A percentile compares a stretch with the other conserved stretches of the same genome.
These are phyloP conservation scores for Dryococelus australis DNA, from an alignment of 2,888 invertebrate species.

Conservation along the genomic window DNA sequence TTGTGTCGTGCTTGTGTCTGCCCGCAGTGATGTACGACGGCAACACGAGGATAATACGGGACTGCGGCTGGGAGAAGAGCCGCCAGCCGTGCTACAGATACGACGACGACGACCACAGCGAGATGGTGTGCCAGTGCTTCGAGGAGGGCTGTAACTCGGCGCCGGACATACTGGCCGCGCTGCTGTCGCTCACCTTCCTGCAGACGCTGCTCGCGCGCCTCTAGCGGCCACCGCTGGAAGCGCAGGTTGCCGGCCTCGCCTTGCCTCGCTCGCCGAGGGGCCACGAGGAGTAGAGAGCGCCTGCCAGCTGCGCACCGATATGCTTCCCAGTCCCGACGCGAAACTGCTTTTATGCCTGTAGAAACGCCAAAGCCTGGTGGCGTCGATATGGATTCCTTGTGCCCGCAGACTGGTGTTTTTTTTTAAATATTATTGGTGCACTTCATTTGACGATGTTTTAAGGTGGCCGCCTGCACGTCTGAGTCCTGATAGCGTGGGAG, in stretches of 20 bases:
- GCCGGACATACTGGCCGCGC: not conserved
- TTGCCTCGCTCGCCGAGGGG: too few relatives aligned
- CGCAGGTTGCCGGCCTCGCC: not conserved
- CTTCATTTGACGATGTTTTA: too few relatives aligned
- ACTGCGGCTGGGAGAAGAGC: constrained; percentile 68
- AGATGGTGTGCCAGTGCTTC: constrained; percentile 70
- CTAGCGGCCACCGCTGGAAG: not conserved
- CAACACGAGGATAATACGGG: constrained; percentile 62
- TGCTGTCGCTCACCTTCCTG: not conserved
- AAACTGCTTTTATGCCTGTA: too few relatives aligned
- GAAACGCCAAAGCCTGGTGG: too few relatives aligned
- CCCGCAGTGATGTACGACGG: constrained; percentile 51
- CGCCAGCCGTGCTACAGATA: constrained; percentile 65
- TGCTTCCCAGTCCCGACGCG: too few relatives aligned
- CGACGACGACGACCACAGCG: constrained; percentile 70
- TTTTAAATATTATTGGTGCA: too few relatives aligned
- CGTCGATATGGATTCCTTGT: too few relatives aligned
- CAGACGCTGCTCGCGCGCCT: not conserved
- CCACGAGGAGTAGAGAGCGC: too few relatives aligned
- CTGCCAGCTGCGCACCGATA: too few relatives aligned
- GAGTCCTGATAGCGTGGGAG: too few relatives aligned
- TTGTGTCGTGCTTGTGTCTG: not conserved
- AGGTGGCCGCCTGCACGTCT: too few relatives aligned
- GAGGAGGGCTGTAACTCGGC: constrained; percentile 66
- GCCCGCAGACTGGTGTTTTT: too few relatives aligned